Base-by-base conservation (phyloP, 2,888 invertebrate species). In the Smittia sp. region DNA sequence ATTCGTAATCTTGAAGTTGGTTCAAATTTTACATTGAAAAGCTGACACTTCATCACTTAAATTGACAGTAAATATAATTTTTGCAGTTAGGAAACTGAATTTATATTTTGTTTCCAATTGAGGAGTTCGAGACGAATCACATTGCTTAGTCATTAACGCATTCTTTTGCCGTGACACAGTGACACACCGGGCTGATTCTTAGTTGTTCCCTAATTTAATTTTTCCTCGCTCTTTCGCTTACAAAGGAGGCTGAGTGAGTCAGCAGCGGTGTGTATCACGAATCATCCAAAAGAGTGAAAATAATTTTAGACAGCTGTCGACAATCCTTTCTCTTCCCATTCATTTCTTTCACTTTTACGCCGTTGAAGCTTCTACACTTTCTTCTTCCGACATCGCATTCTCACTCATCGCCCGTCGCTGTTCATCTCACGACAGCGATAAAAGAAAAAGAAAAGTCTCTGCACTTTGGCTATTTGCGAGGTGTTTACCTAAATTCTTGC, bases 301-400 rank as follows among this genome's bases (percentile, higher is more conserved):
- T 63, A 63, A 24, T 63, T 63, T 63, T 27, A 24, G 63, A 63
- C 63, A 63, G 63, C 63, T 63, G 63, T 63, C 63, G 63, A 63
- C 63, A 27, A 63, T 63, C 63, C 63, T 27, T 63, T 63, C 27
- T 63, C 63, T 7, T 58, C 11, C 18, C 58, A 22, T 20, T 58
- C 58, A 20, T 58, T 58, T 18, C n/a, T 63, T 20, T 58, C 58
- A 20, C 22, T 58, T 18, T 3, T 63, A 22, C 63, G 25, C 4
- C 63, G n/a, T 24, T 63, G 4, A 62, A 63, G 11, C n/a, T n/a
- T 63, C 27, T 63, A 15, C 27, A 24, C 27, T 22, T 63, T 58
- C 58, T 58, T 58, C 15, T 58, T 58, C 9, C 58, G 15, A 11
- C 46, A 13, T 58, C 20, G 58, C 58, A 22, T 22, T 58, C 22